These are phyloP conservation scores for Baccha elongata DNA, from an alignment of 2,888 invertebrate species.

Conservation along the genomic window DNA sequence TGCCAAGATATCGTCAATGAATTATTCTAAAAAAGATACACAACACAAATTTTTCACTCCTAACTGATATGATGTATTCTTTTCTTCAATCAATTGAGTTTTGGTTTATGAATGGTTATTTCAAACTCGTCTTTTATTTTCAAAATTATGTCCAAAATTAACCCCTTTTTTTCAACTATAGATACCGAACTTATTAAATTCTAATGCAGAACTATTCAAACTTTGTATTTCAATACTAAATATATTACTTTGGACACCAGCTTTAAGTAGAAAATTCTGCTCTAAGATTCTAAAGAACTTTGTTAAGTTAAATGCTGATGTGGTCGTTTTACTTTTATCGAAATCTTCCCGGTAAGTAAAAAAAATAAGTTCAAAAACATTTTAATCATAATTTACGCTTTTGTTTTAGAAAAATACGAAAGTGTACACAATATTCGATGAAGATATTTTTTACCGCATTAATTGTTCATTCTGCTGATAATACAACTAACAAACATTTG, in stretches of 20 bases:
- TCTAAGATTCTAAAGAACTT: conserved; percentile 21
- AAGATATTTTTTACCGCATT: conserved; percentile 50
- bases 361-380: background rate
- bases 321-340: conserved; percentile 8
- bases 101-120: too few species aligned
- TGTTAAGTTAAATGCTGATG: conserved; percentile 19
- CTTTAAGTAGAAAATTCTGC: conserved; percentile 25
- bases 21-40: too few species aligned
- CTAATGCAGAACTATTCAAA: conserved; percentile 26
- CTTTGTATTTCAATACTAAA: conserved; percentile 39
- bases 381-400: background rate
- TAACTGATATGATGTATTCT: too few species aligned
- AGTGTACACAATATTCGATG: conserved; percentile 32
- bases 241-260: conserved; percentile 42
- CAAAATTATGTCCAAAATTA: too few species aligned
- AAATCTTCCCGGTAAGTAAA: conserved; percentile 30
- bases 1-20: too few species aligned
- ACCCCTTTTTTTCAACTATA: too few species aligned
- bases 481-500: conserved; percentile 4
- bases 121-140: too few species aligned
- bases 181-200: background rate
- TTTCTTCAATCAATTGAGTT: too few species aligned
- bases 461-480: background rate
- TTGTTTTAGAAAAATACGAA: conserved; percentile 30
- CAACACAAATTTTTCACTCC: too few species aligned